Evolutionary conservation across 1,140 invertebrate genomes (phyloP).

Genomic region (Paraescarpia echinospica): DNA sequence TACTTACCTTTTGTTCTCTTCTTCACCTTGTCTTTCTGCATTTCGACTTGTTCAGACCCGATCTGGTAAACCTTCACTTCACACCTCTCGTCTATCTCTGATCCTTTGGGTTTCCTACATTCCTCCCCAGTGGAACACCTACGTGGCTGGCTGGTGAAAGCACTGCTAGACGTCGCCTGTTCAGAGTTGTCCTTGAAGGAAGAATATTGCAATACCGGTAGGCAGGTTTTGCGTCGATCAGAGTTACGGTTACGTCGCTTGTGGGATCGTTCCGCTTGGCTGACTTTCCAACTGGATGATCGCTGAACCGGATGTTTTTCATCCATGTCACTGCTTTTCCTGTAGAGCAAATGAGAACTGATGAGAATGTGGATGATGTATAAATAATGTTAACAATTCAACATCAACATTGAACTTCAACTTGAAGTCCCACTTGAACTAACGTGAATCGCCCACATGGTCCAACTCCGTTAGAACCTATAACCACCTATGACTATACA

Average conservation of each 20-base stretch:
- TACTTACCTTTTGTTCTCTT: slow-evolving; percentile 68
- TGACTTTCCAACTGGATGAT: slow-evolving; percentile 45
- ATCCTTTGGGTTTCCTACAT: neutral
- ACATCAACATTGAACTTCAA: no score
- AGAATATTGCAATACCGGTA: slow-evolving; percentile 40
- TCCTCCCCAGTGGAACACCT: neutral
- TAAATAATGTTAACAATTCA: neutral
- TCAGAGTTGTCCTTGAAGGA: slow-evolving; percentile 8
- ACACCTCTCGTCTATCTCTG: neutral
- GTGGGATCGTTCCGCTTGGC: slow-evolving; percentile 28
- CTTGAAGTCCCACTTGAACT: no score
- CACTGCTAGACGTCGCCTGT: neutral
- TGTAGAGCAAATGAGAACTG: neutral
- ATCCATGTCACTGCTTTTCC: neutral
- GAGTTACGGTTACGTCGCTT: slow-evolving; percentile 35
- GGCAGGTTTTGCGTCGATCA: slow-evolving; percentile 46
- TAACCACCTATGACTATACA: no score
- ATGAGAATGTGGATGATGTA: neutral
- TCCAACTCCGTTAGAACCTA: no score
- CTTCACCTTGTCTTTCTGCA: slow-evolving; percentile 68
- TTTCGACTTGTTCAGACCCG: slow-evolving; percentile 18
- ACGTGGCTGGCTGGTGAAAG: neutral
- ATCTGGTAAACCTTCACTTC: slow-evolving; percentile 24
- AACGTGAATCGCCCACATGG: no score
- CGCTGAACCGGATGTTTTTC: slow-evolving; percentile 30